phyloP scores from a whole-genome alignment of 2,888 invertebrate genomes.

The Cancer borealis region DNA sequence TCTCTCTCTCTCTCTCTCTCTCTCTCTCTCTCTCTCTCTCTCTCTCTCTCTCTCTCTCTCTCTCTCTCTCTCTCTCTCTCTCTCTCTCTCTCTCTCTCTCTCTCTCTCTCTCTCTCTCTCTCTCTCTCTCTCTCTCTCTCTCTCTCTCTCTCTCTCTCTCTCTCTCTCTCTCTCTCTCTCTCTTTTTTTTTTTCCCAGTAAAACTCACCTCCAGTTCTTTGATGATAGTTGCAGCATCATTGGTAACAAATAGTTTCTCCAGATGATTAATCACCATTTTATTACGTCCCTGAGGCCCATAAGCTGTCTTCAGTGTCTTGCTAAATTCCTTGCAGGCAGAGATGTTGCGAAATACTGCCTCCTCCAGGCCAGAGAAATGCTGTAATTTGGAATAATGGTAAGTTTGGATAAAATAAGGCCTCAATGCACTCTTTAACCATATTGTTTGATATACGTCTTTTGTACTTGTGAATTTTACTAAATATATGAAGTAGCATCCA shows the following conservation, averaged over 20 bases:
- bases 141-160: no score
- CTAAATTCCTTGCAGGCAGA: slow-evolving; percentile 97
- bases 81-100: no score
- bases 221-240: slow-evolving; percentile 99
- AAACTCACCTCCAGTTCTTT: slow-evolving; percentile 88
- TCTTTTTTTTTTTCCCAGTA: no score
- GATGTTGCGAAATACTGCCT: slow-evolving; percentile 96
- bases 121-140: no score
- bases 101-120: no score
- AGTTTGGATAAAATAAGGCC: no score
- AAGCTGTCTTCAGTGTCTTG: slow-evolving; percentile 94
- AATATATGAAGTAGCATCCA: background rate
- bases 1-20: no score
- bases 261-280: slow-evolving; percentile 99
- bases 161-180: no score
- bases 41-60: no score
- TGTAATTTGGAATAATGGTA: slow-evolving; percentile 24
- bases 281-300: slow-evolving; percentile 99
- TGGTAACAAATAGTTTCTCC: slow-evolving; percentile 98
- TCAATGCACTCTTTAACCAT: background rate
- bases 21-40: no score
- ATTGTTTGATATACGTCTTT: background rate
- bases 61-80: no score
- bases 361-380: slow-evolving; percentile 95
- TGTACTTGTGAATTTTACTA: background rate